phyloP scores from a whole-genome alignment of 2,888 invertebrate species.

The Drosophila hawaiiensis region DNA sequence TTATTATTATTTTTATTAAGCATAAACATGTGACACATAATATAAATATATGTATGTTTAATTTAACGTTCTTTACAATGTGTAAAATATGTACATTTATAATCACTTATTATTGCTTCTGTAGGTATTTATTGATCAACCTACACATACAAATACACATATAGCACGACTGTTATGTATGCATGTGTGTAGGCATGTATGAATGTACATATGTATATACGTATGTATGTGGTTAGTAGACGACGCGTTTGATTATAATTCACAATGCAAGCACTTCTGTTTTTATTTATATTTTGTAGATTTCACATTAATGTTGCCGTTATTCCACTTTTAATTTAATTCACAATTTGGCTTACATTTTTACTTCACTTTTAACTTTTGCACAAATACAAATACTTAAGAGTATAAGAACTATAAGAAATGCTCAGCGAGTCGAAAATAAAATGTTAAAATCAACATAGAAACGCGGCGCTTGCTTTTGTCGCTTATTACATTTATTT shows the following conservation, averaged over 20 bases:
- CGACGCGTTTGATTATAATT: conserved; percentile 2
- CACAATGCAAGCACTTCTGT: conserved; percentile 18
- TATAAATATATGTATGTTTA: conserved; percentile 5
- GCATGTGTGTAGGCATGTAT: conserved; percentile 1
- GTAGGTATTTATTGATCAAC: conserved; percentile 9
- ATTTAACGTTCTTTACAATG: background rate
- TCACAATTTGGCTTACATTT: conserved; percentile 53
- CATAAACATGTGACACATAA: background rate
- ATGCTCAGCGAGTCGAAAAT: conserved; percentile 19
- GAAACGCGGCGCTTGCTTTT: conserved; percentile 38
- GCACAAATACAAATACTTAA: background rate
- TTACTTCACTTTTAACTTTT: background rate
- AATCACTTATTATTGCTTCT: conserved; percentile 7
- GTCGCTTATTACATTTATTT: conserved; percentile 48
- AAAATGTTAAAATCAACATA: conserved; percentile 44
- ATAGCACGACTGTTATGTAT: background rate
- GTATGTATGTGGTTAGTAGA: background rate
- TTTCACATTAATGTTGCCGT: conserved; percentile 34
- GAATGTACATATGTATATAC: conserved; percentile 1
- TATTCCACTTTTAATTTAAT: conserved; percentile 39
- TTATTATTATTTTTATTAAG: background rate
- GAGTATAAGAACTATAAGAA: conserved; percentile 17
- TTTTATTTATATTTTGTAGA: conserved; percentile 30
- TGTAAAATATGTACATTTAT: background rate
- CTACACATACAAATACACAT: background rate